Conservation (phyloP, 1,140 invertebrate genomes). For the fruit fly (Drosophila melanogaster) region Release_6_plus_ISO1_MT NT_033777.3:6442001-6442500, state of each 20-base stretch:
- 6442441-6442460: slow-evolving; percentile 72
- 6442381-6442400: slow-evolving; percentile 71
- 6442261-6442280: slow-evolving; percentile 34
- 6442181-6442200: slow-evolving; percentile 67
- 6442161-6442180: slow-evolving; percentile 61
- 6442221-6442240: slow-evolving; percentile 43
- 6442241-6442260: slow-evolving; percentile 50
- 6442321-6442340: slow-evolving; percentile 33
- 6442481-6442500: slow-evolving; percentile 71
- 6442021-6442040: slow-evolving; percentile 56
- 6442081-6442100: slow-evolving; percentile 62
- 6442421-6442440: slow-evolving; percentile 59
- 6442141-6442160: slow-evolving; percentile 72
- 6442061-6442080: slow-evolving; percentile 26
- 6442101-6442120: slow-evolving; percentile 68
- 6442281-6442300: slow-evolving; percentile 47
- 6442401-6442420: slow-evolving; percentile 45
- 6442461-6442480: slow-evolving; percentile 77
- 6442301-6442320: slow-evolving; percentile 43
- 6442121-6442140: slow-evolving; percentile 75
- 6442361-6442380: slow-evolving; percentile 62
- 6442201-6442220: slow-evolving; percentile 58
- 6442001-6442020: slow-evolving; percentile 51
- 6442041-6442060: slow-evolving; percentile 63
- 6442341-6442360: slow-evolving; percentile 74